Evolutionary conservation across 92 coral and sea anemone genomes (phyloP).

Genomic region (Umimayanthus kanabou): DNA sequence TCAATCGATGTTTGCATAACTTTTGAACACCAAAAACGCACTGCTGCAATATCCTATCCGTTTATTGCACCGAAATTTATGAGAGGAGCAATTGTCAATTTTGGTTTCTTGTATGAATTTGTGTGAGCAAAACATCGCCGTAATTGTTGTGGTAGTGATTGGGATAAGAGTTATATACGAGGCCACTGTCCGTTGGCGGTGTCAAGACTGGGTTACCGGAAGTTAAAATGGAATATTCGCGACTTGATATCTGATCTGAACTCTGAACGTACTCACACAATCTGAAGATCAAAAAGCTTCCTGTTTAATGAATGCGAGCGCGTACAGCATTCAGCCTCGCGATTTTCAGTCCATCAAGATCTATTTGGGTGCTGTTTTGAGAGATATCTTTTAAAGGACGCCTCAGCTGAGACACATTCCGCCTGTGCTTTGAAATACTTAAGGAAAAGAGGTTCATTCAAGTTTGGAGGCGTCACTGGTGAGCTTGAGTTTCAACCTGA

Average conservation of each 20-base stretch:
- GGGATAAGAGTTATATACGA: not conserved
- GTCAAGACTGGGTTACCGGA: conserved; percentile 31
- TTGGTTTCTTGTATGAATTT: not conserved
- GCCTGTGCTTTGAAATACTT: conserved; percentile 40
- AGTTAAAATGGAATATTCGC: conserved; percentile 22
- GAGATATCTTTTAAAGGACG: not conserved
- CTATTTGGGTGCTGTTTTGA: not conserved
- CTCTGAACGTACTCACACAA: not conserved
- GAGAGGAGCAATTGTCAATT: conserved; percentile 22
- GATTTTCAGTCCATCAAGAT: not conserved
- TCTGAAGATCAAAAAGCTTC: conserved; percentile 29
- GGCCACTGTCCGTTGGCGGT: not conserved
- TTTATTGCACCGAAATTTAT: conserved; percentile 24
- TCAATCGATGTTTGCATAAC: conserved; percentile 49
- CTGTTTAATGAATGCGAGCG: conserved; percentile 16
- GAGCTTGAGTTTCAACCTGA: conserved; percentile 38
- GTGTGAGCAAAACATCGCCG: not conserved
- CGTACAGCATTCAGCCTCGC: not conserved
- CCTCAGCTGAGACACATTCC: conserved; percentile 30
- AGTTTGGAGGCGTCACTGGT: conserved; percentile 26
- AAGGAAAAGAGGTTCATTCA: conserved; percentile 27
- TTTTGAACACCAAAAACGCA: not conserved
- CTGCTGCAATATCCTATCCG: conserved; percentile 37
- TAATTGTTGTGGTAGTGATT: not conserved
- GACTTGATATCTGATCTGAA: not conserved